Evolutionary conservation across 2,888 invertebrate genomes (phyloP), one percentile per base, ranked within the genome.

Genomic region (Acronicta alni): DNA sequence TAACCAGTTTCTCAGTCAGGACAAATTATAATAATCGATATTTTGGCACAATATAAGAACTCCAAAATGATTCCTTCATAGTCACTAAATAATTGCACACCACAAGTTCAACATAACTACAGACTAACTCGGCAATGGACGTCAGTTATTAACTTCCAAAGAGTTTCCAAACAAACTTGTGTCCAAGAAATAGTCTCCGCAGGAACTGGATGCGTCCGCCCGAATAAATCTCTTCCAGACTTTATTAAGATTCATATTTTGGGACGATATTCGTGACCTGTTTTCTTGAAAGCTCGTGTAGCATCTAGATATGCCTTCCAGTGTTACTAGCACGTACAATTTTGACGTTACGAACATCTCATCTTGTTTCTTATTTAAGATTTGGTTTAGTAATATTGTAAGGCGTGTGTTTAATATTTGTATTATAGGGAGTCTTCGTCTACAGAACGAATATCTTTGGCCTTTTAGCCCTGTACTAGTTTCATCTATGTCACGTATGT

Each of bases 151-250:
- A 71, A 77, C 30, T 30, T 12, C 30, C 30, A 26, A 8, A 9
- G 9, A 26, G 14, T 66, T 73, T 45, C 43, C 54, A 71, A 76
- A 73, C 54, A 71, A 76, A 73, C 52, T 73, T 64, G 56, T 73
- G 64, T 65, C 32, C 46, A 72, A 77, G 71, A 72, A 77, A 69
- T 78, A 80, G 77, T 78, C 65, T 62, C 43, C 57, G 57, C 66
- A 54, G 20, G 32, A 43, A 57, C 57, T 66, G 60, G 67, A 70
- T 65, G 75, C 68, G 70, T 72, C 75, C 63, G 69, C 51, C 52
- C 49, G 78, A 78, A 84, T 84, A 84, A 84, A 85, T 85, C 79
- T 81, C 77, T 76, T 81, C 62, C 67, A 68, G 54, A 74, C 71
- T 76, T 79, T 79, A 82, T 80, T 69, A 72, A 81, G 73, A 79